These are phyloP conservation scores for Neoitamus cyanurus DNA, from an alignment of 2,888 invertebrate species.

Conservation along the genomic window DNA sequence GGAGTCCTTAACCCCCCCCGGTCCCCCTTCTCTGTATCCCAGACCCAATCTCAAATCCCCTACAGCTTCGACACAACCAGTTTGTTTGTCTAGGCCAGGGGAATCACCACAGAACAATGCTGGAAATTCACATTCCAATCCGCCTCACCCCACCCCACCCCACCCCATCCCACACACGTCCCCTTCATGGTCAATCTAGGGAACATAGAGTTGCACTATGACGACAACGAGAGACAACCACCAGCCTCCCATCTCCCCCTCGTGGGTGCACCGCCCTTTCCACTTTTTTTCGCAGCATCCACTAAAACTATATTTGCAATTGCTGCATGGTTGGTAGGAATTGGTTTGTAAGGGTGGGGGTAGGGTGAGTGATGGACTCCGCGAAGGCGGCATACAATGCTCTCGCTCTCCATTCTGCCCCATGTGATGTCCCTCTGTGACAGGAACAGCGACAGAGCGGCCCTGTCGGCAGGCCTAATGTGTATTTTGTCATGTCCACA, in stretches of 20 bases:
- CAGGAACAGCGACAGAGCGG: not conserved
- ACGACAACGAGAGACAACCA: not conserved
- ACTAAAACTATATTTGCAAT: not conserved
- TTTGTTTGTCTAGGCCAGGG: too few species aligned
- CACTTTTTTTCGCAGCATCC: not conserved
- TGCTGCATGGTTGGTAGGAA: not conserved
- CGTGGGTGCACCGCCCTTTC: not conserved
- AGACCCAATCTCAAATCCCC: too few species aligned
- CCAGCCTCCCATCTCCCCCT: not conserved
- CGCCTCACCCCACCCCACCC: not conserved
- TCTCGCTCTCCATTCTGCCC: not conserved
- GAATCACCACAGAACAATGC: too few species aligned
- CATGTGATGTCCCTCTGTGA: not conserved
- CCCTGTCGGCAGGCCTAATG: constrained; percentile 11
- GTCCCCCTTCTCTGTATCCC: too few species aligned
- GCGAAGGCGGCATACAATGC: not conserved
- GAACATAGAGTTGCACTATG: not conserved
- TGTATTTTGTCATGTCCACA: constrained; percentile 41
- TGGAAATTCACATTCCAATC: too few species aligned
- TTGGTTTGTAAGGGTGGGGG: not conserved
- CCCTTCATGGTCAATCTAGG: not conserved
- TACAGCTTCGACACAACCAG: too few species aligned
- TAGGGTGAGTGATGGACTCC: not conserved
- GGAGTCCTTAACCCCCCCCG: too few species aligned
- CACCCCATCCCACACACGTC: not conserved